Evolutionary conservation across 35 echinoderm and acorn worm species (phyloP).

Genomic region (Anneissia japonica): DNA sequence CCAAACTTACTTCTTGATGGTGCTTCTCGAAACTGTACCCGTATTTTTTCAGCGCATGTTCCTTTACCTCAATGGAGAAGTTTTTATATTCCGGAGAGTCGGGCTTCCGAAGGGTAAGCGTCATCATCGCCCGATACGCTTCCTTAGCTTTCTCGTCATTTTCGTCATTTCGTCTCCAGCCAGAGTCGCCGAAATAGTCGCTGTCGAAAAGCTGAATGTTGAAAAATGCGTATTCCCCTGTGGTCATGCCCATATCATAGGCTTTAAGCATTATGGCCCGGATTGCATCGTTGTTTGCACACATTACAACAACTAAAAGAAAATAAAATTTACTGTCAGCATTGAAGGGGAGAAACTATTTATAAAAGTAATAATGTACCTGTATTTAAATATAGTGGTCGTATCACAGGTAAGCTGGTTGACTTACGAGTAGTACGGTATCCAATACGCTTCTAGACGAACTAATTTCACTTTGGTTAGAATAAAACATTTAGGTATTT

Average conservation of each 20-base stretch:
- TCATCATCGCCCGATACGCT: constrained; percentile 82
- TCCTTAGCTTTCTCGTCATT: constrained; percentile 47
- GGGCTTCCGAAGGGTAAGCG: constrained; percentile 60
- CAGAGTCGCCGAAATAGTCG: constrained; percentile 67
- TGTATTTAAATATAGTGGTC: too few relatives aligned
- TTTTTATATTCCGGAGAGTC: constrained; percentile 28
- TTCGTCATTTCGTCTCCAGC: constrained; percentile 52
- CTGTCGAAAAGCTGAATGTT: constrained; percentile 82
- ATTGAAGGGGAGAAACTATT: too few relatives aligned
- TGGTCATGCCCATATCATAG: constrained; percentile 67
- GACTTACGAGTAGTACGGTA: too few relatives aligned
- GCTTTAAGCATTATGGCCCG: constrained; percentile 81
- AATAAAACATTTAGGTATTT: too few relatives aligned
- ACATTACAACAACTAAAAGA: constrained; percentile 88
- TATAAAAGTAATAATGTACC: too few relatives aligned
- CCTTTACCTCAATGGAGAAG: constrained; percentile 66
- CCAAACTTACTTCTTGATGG: constrained; percentile 46
- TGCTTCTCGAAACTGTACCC: constrained; percentile 59
- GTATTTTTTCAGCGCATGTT: constrained; percentile 33
- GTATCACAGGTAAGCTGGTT: too few relatives aligned
- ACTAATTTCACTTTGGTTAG: too few relatives aligned
- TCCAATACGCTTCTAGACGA: too few relatives aligned
- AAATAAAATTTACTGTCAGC: too few relatives aligned
- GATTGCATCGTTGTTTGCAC: constrained; percentile 81
- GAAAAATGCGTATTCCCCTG: constrained; percentile 85